Base-by-base conservation (phyloP, 2,797 vertebrate genomes). In the Pempheris klunzingeri region DNA sequence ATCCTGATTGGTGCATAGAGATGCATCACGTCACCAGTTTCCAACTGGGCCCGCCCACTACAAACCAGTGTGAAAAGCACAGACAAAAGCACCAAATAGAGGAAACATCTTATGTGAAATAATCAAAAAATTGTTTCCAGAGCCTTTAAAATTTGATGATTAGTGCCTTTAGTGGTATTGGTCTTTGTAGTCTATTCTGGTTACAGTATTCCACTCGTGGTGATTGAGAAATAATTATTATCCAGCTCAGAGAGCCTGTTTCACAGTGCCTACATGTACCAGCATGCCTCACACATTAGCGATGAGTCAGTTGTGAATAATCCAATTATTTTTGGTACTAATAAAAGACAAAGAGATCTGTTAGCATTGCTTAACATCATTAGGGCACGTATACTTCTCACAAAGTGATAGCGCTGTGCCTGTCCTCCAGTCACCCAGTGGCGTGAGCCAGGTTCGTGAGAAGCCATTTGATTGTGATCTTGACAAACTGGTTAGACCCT, bases 241-340 rank as follows among this genome's bases (percentile, higher is more conserved):
- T 66, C 15, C 18, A 9, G n/a, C 28, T 32, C 41, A 50, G 32
- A 60, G 44, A 36, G 71, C 44, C 54, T 53, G 38, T 67, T 28
- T 76, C 61, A 53, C 55, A 26, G 44, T 64, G 43, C 75, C 73
- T 76, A 78, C 83, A 74, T 75, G 77, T 79, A 74, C 74, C 83
- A 81, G 72, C 86, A 80, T 79, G 86, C 55, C 65, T 71, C 22
- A 14, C 65, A 84, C 65, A 57, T 73, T 41, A 50, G 30, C 24
- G 54, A 71, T 77, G 74, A 87, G 50, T 82, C 78, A 86, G 63
- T 11, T 26, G 30, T 61, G 60, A 83, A 72, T 65, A 75, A 76
- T 69, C 20, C 2, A 22, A 28, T 71, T 73, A 57, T 76, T 77
- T 72, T 65, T 11, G 20, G 44, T 30, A 12, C 26, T 17, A 11